Base-by-base conservation (phyloP, 2,113 vertebrate species). In the Pomatostomus ruficeps region DNA sequence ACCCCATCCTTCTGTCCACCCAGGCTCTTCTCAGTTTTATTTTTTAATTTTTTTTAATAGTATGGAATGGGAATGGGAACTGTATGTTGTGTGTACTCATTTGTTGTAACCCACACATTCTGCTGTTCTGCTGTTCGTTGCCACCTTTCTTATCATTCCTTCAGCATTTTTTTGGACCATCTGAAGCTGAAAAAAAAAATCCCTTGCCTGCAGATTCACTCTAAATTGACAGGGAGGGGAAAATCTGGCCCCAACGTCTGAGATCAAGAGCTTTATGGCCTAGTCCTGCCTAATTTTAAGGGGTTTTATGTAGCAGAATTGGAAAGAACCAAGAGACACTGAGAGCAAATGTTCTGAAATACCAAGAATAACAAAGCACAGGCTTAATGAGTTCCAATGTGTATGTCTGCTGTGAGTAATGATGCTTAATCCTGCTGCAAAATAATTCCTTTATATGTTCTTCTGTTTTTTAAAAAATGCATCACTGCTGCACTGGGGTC, bases 381-480 rank as follows among this genome's bases (percentile, higher is more conserved):
- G 88, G 66, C 88, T 95, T 95, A 92, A 94, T 97, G 96, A 95
- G 76, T 94, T 97, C 94, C 94, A 97, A 95, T 91, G 95, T 92
- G 92, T 73, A 92, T 88, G 95, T 97, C 95, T 96, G 90, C 91
- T 93, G 76, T 96, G 94, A 97, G 88, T 94, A 91, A 97, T 97
- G 94, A 95, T 97, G 89, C 88, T 93, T 96, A 97, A 96, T 96
- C 82, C 73, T 85, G 55, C 83, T 97, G 93, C 95, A 98, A 97
- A 97, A 97, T 97, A 97, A 98, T 97, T 97, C 94, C 91, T 91
- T 95, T 97, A 93, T 79, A 86, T 96, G 95, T 75, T 98, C 96
- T 97, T 97, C 96, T 97, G 92, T 85, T 95, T 94, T 91, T 96
- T 80, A 81, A 95, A 97, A 97, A 97, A 98, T 95, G 97, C 96